Conservation (phyloP, 2,888 invertebrate species). For the Philaethria dido region DNA sequence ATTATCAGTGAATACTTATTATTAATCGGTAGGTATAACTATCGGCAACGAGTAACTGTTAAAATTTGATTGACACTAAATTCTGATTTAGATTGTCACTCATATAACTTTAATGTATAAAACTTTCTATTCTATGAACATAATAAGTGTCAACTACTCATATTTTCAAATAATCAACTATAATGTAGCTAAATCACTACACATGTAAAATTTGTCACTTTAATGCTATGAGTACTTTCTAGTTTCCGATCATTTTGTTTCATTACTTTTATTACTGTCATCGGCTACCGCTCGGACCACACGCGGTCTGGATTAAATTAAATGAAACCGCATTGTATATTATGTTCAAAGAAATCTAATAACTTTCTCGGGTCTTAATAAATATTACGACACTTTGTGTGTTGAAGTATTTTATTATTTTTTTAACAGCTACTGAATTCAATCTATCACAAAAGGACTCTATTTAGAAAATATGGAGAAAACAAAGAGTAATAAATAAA, state of each 20-base stretch:
- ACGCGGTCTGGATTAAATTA: slow-evolving; percentile 75
- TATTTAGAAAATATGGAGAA: not conserved
- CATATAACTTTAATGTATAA: not conserved
- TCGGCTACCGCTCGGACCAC: slow-evolving; percentile 71
- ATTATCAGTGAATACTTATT: not conserved
- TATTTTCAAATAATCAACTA: slow-evolving; percentile 34
- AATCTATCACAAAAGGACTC: slow-evolving; percentile 4
- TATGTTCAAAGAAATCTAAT: slow-evolving; percentile 64
- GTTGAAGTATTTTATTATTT: slow-evolving; percentile 49
- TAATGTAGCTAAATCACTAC: slow-evolving; percentile 47
- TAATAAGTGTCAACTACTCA: slow-evolving; percentile 24
- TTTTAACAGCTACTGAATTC: slow-evolving; percentile 31
- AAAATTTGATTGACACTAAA: not conserved
- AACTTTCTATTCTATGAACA: not conserved
- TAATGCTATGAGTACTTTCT: slow-evolving; percentile 61
- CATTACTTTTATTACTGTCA: slow-evolving; percentile 51
- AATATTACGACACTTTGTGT: slow-evolving; percentile 61
- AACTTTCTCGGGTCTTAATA: slow-evolving; percentile 65
- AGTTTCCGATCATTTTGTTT: slow-evolving; percentile 59
- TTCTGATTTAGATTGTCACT: not conserved
- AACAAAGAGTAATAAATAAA: not conserved
- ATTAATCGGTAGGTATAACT: not conserved
- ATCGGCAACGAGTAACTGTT: too few species aligned
- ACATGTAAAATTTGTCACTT: slow-evolving; percentile 57
- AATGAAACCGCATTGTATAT: slow-evolving; percentile 71